Evolutionary conservation across 2,888 invertebrate species (phyloP), one percentile per base, ranked within the genome.

Genomic region (Dryadula phaetusa): DNA sequence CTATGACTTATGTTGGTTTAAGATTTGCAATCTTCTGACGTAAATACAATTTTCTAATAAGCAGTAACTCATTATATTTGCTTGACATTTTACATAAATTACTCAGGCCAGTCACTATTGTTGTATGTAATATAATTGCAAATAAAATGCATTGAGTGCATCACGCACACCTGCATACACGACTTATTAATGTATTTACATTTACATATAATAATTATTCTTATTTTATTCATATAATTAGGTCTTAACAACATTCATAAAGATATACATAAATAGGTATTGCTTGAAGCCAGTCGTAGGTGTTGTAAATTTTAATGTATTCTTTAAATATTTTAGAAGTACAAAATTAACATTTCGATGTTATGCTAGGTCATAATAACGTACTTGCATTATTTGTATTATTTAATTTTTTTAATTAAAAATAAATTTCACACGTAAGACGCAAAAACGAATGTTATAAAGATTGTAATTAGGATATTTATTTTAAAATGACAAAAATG

Each of bases 81-180:
- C 46, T 64, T 64, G 64, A 64, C 64, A 64, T 64, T 64, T 64
- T 58, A 49, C 47, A 64, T 64, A 64, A 64, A 64, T 47, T 40
- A 64, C 58, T 58, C 47, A 46, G 18, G 20, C 20, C 28, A 64
- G 54, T 52, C 46, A 60, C 69, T 69, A 74, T 74, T 74, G 75
- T 73, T 47, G 63, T 53, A 66, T 66, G 64, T 70, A 73, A 74
- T 72, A 70, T 64, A 58, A 74, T 72, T 66, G 70, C 62, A 73
- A 72, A 71, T 67, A 67, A 66, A 34, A 37, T 64, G 68, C 65
- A 72, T 54, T 67, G 54, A 66, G 67, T 69, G 66, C 49, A 66
- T 64, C 62, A 66, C 52, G 64, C 63, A 70, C 75, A 73, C 74
- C 71, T 76, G 75, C 70, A 58, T 42, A 44, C 25, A 12, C n/a